Percentiles rank a stretch among this genome's conserved stretches.
Conservation (phyloP, 2,113 vertebrate genomes). For the Struthio camelus region DNA sequence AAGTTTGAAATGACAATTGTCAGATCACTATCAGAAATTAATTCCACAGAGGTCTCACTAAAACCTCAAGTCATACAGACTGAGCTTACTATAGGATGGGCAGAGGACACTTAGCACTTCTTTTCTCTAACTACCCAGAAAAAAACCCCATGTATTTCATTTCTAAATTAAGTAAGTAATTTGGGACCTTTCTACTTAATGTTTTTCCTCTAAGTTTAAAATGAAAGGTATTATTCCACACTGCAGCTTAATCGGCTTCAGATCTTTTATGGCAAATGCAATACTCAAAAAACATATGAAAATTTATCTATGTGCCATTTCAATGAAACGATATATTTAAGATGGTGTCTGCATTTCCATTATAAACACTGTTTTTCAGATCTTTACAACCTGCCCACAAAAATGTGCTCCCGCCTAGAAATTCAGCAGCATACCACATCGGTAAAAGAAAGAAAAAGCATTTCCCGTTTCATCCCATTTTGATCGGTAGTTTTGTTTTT, state of each 20-base stretch:
- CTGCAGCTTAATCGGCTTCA: not conserved
- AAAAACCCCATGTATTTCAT: no score
- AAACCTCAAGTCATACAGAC: not conserved
- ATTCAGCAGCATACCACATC: not conserved
- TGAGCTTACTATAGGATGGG: not conserved
- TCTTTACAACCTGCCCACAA: constrained; percentile 11
- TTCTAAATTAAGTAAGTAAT: constrained; percentile 19
- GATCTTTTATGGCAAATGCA: not conserved
- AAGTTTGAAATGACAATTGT: not conserved
- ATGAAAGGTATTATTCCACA: not conserved
- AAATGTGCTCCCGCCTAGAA: constrained; percentile 6
- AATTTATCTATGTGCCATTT: constrained; percentile 8
- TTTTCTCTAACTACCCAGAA: constrained; percentile 1
- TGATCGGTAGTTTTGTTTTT: not conserved
- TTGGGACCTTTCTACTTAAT: not conserved
- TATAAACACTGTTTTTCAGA: constrained; percentile 8
- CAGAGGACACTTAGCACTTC: not conserved
- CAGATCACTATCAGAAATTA: not conserved
- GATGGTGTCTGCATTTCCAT: not conserved
- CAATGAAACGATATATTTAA: not conserved
- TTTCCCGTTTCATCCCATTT: not conserved
- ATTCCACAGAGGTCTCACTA: not conserved
- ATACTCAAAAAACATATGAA: constrained; percentile 14
- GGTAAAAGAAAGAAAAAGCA: not conserved
- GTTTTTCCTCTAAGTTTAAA: not conserved